Evolutionary conservation across 2,888 invertebrate genomes (phyloP).

Genomic region (Eledona agricola): DNA sequence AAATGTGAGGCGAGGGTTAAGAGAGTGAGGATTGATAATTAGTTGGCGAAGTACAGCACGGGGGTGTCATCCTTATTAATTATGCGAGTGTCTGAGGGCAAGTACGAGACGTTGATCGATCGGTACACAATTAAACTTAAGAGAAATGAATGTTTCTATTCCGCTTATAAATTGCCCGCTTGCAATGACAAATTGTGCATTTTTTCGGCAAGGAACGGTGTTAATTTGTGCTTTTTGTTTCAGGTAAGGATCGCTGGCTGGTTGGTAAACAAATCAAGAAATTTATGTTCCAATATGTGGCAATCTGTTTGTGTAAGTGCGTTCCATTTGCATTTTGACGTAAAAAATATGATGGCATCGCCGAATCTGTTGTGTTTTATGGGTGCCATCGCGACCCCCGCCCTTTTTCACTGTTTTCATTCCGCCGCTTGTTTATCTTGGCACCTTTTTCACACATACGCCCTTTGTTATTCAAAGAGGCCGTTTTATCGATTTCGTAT

Average conservation of each 20-base stretch:
- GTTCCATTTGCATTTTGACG: slow-evolving; percentile 21
- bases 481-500: slow-evolving; percentile 27
- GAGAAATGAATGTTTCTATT: slow-evolving; percentile 11
- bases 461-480: slow-evolving; percentile 29
- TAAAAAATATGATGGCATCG: slow-evolving; percentile 18
- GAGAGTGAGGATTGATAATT: slow-evolving; percentile 1
- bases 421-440: slow-evolving; percentile 21
- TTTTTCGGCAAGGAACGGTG: slow-evolving; percentile 6
- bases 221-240: too few species aligned
- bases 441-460: slow-evolving; percentile 26
- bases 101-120: slow-evolving; percentile 14
- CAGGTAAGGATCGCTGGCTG: slow-evolving; percentile 23
- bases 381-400: neutral
- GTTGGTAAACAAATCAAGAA: slow-evolving; percentile 8
- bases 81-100: neutral
- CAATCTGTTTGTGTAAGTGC: slow-evolving; percentile 24
- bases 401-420: slow-evolving; percentile 20
- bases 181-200: slow-evolving; percentile 15
- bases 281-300: slow-evolving; percentile 9
- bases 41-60: slow-evolving; percentile 1
- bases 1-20: too few species aligned
- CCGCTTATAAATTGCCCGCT: slow-evolving; percentile 10
- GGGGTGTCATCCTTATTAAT: slow-evolving; percentile 17
- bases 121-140: slow-evolving; percentile 14
- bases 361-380: slow-evolving; percentile 17